Conservation (phyloP, 1,140 invertebrate species). For the Heliothis virescens region DNA sequence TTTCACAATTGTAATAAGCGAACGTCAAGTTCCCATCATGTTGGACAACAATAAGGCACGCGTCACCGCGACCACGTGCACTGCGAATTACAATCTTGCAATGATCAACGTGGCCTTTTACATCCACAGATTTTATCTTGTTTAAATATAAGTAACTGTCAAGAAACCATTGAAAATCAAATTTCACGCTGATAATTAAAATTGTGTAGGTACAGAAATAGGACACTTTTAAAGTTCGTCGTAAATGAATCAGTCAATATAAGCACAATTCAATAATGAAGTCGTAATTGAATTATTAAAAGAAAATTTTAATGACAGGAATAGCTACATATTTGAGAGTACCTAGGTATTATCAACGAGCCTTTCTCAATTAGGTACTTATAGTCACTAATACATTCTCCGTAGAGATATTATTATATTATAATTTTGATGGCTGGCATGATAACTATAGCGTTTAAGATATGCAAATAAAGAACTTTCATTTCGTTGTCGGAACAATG, state of each 20-base stretch:
- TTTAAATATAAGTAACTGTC: too few relatives aligned
- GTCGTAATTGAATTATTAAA: not conserved
- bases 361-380: slow-evolving; percentile 38
- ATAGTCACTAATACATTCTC: slow-evolving; percentile 38
- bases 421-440: slow-evolving; percentile 53
- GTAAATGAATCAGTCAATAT: not conserved
- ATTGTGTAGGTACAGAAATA: too few relatives aligned
- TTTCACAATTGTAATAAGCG: slow-evolving; percentile 86
- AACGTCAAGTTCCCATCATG: slow-evolving; percentile 84
- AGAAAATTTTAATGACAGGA: not conserved
- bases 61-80: slow-evolving; percentile 59
- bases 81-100: slow-evolving; percentile 49
- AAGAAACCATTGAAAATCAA: too few relatives aligned
- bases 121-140: slow-evolving; percentile 48
- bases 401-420: slow-evolving; percentile 47
- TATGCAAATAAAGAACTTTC: slow-evolving; percentile 84
- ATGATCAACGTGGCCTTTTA: slow-evolving; percentile 45
- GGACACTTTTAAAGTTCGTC: too few relatives aligned
- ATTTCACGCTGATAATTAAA: too few relatives aligned
- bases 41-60: slow-evolving; percentile 82
- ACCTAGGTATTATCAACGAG: not conserved
- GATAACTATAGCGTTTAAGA: slow-evolving; percentile 64
- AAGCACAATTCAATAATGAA: not conserved
- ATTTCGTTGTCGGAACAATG: slow-evolving; percentile 81
- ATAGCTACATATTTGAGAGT: not conserved